These are phyloP conservation scores for Drosophila stalkeri DNA, from an alignment of 2,888 invertebrate species.

Conservation along the genomic window DNA sequence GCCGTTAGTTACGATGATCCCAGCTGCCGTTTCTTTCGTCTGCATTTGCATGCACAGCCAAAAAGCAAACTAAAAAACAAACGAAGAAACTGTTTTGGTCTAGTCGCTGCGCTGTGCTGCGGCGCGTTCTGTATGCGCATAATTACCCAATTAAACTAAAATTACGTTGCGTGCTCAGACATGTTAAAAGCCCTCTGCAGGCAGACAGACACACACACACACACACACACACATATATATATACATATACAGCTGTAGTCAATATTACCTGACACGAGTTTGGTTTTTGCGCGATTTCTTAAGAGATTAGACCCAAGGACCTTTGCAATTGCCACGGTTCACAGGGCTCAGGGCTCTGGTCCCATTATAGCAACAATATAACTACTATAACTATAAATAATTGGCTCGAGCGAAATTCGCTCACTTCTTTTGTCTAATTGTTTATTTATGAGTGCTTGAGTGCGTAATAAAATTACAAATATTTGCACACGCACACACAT, in stretches of 20 bases:
- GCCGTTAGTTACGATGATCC: slow-evolving; percentile 61
- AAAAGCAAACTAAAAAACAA: slow-evolving; percentile 15
- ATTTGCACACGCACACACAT: slow-evolving; percentile 59
- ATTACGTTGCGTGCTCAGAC: slow-evolving; percentile 86
- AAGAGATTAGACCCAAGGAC: slow-evolving; percentile 47
- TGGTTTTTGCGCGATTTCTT: slow-evolving; percentile 66
- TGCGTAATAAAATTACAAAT: slow-evolving; percentile 83
- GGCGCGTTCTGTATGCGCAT: slow-evolving; percentile 81
- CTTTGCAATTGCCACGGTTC: slow-evolving; percentile 10
- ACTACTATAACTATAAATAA: slow-evolving; percentile 79
- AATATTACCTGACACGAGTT: slow-evolving; percentile 56
- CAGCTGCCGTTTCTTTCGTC: slow-evolving; percentile 14
- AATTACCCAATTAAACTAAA: slow-evolving; percentile 86
- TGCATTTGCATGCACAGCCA: slow-evolving; percentile 61
- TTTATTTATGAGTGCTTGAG: slow-evolving; percentile 83
- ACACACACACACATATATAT: neutral
- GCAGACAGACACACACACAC: slow-evolving; percentile 37
- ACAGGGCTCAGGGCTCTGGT: neutral
- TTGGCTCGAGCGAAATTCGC: slow-evolving; percentile 50
- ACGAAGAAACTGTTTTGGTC: slow-evolving; percentile 21
- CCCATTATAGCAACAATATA: slow-evolving; percentile 49
- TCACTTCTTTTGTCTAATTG: slow-evolving; percentile 76
- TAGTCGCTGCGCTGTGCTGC: slow-evolving; percentile 29
- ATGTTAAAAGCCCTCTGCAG: slow-evolving; percentile 84
- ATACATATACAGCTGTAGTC: neutral